phyloP scores from a whole-genome alignment of 2,113 vertebrate genomes.

The Zootoca vivipara region DNA sequence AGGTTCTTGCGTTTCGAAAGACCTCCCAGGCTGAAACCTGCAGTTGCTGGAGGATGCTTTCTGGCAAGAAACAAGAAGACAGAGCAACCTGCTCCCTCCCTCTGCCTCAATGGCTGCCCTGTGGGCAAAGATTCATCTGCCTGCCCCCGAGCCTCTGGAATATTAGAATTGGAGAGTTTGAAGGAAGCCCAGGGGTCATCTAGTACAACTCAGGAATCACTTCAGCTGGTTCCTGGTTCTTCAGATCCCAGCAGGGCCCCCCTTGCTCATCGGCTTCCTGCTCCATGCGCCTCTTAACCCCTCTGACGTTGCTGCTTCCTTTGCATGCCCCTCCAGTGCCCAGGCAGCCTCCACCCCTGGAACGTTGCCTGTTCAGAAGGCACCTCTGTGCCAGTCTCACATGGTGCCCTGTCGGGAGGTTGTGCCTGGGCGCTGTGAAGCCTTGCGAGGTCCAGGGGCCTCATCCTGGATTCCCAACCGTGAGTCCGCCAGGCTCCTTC shows the following conservation, averaged over 20 bases:
- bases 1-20: no score
- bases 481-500: neutral
- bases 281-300: neutral
- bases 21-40: neutral
- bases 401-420: no score
- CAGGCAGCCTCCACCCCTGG: neutral
- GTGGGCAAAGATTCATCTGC: neutral
- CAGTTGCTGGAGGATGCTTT: neutral
- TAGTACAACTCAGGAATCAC: no score
- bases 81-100: no score
- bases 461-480: neutral
- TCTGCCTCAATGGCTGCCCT: neutral
- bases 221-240: conserved; percentile 52
- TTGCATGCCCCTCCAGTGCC: neutral
- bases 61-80: neutral
- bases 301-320: neutral
- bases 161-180: no score
- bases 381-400: neutral
- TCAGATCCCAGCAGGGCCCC: conserved; percentile 55
- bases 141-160: no score
- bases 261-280: neutral
- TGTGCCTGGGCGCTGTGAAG: no score
- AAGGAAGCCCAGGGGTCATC: no score
- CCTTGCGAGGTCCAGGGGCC: neutral
- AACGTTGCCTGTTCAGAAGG: neutral